Conservation (phyloP, 92 coral and sea anemone species). For the Meandrina meandrites region DNA sequence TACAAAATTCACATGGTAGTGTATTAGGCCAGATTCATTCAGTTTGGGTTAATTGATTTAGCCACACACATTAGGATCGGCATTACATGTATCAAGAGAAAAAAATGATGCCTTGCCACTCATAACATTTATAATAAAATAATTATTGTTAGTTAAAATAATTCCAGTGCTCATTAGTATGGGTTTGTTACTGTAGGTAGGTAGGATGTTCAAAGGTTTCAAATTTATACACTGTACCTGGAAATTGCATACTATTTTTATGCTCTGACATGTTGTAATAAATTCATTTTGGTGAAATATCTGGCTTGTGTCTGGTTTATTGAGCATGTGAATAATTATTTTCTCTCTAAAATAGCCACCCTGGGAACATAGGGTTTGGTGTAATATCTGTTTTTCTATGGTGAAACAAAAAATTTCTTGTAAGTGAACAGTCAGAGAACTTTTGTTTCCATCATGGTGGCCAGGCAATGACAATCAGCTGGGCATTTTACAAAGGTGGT, state of each 20-base stretch:
- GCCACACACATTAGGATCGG: neutral
- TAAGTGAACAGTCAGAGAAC: too few relatives aligned
- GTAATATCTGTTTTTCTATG: too few relatives aligned
- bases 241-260: conserved; percentile 36
- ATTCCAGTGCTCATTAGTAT: neutral
- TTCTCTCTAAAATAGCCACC: too few relatives aligned
- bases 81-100: neutral
- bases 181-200: neutral
- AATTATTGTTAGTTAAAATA: neutral
- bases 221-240: conserved; percentile 10
- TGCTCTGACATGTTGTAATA: conserved; percentile 24
- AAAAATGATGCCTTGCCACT: neutral
- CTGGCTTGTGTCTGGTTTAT: neutral
- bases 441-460: too few relatives aligned
- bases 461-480: too few relatives aligned
- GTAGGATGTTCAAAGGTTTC: conserved; percentile 12
- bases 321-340: too few relatives aligned
- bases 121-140: neutral
- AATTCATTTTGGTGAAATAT: conserved; percentile 28
- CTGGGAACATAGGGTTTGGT: too few relatives aligned
- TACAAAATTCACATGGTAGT: neutral
- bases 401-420: too few relatives aligned
- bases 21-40: neutral
- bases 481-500: too few relatives aligned
- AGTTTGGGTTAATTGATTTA: neutral